Evolutionary conservation across 2,113 vertebrate species (phyloP).

Genomic region (Bufo gargarizans): DNA sequence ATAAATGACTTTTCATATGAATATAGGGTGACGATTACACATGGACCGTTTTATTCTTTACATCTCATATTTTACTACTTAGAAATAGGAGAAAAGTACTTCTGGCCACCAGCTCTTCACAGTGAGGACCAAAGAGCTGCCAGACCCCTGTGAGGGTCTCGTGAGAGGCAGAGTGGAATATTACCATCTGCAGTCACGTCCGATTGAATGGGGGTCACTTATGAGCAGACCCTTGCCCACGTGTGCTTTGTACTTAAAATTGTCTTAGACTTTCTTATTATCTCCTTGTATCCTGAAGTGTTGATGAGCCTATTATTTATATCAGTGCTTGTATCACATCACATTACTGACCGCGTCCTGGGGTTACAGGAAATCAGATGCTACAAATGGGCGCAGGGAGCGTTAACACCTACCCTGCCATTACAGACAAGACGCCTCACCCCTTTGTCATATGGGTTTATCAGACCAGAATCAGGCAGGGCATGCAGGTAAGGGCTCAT

Average conservation of each 20-base stretch:
- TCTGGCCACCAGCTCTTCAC: not conserved
- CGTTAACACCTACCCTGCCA: not conserved
- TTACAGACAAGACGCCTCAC: too few relatives aligned
- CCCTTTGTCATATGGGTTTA: too few relatives aligned
- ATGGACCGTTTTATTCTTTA: not conserved
- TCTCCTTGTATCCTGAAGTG: not conserved
- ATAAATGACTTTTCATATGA: not conserved
- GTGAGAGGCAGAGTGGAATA: not conserved
- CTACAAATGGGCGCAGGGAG: not conserved
- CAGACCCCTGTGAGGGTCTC: not conserved
- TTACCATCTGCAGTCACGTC: not conserved
- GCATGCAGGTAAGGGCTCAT: too few relatives aligned
- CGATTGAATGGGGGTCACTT: not conserved
- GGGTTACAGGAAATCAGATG: constrained; percentile 3
- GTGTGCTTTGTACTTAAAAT: not conserved
- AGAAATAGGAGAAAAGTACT: too few relatives aligned
- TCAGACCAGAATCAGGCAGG: too few relatives aligned
- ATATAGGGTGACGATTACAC: not conserved
- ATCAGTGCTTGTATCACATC: not conserved
- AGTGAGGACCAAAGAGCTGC: too few relatives aligned
- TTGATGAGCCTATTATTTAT: not conserved
- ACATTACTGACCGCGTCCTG: not conserved
- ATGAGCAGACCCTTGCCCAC: not conserved
- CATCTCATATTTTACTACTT: too few relatives aligned
- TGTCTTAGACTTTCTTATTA: not conserved